A percentile compares a stretch with the other conserved stretches of the same genome.
These are phyloP conservation scores for Megastigmus dorsalis DNA, from an alignment of 2,888 invertebrate species.

Conservation along the genomic window DNA sequence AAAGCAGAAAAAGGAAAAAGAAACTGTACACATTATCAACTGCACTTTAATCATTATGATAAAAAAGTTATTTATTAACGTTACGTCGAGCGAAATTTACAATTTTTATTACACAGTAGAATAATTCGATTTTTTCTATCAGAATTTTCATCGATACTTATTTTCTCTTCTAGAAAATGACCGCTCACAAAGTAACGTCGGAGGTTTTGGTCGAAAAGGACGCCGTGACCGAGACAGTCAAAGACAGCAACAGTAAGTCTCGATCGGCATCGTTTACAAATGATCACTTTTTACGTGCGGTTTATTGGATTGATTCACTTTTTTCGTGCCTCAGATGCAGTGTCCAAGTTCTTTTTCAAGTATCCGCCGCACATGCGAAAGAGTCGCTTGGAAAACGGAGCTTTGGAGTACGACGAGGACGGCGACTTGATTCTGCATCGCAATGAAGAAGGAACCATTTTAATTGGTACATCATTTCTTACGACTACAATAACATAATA, in stretches of 20 bases:
- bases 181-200: conserved; percentile 39
- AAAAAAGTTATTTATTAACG: too few species aligned
- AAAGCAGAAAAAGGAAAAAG: too few species aligned
- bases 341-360: conserved; percentile 83
- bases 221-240: not conserved
- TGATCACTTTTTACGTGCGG: not conserved
- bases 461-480: conserved; percentile 78
- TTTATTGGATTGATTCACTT: not conserved
- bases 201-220: conserved; percentile 47
- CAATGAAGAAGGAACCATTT: conserved; percentile 76
- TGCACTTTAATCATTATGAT: too few species aligned
- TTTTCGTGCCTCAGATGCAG: conserved; percentile 76
- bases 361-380: conserved; percentile 74
- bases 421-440: conserved; percentile 81
- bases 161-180: too few species aligned
- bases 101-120: too few species aligned
- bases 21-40: too few species aligned
- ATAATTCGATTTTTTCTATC: too few species aligned
- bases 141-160: too few species aligned
- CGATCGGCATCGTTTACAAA: too few species aligned
- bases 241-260: conserved; percentile 44
- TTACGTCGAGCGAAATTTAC: too few species aligned
- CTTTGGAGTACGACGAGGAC: conserved; percentile 78
- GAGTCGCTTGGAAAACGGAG: conserved; percentile 55
- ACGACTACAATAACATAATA: too few species aligned